These are phyloP conservation scores for Pelmatolapia mariae DNA, from an alignment of 2,113 vertebrate genomes.

Conservation along the genomic window DNA sequence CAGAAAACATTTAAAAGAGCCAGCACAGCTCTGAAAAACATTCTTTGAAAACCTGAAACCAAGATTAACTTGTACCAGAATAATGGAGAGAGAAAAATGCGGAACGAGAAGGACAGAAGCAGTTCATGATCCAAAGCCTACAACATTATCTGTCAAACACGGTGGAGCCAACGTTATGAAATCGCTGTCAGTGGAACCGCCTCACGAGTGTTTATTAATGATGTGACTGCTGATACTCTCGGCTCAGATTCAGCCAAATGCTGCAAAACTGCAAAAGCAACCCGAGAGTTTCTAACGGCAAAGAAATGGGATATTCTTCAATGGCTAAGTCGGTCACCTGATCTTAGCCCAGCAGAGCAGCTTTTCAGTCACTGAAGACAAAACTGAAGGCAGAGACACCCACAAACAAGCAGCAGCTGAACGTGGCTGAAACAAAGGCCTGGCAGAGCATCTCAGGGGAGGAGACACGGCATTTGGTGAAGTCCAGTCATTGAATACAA, in stretches of 20 bases:
- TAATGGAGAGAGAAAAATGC: not conserved
- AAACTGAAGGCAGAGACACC: not conserved
- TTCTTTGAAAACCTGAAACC: not conserved
- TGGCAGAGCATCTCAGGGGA: not conserved
- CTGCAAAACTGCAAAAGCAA: not conserved
- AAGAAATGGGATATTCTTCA: not conserved
- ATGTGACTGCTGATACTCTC: not conserved
- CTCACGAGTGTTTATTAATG: not conserved
- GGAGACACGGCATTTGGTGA: not conserved
- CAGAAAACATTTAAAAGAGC: not conserved
- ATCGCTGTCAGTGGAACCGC: not conserved
- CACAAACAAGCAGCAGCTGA: not conserved
- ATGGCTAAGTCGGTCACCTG: not conserved
- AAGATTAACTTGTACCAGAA: not conserved
- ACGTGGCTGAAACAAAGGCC: not conserved
- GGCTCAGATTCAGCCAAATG: not conserved
- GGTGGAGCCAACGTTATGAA: not conserved
- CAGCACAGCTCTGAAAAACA: not conserved
- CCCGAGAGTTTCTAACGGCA: not conserved
- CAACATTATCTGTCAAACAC: not conserved
- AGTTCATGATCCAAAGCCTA: not conserved
- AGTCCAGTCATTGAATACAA: not conserved
- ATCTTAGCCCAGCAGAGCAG: not conserved
- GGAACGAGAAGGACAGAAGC: not conserved
- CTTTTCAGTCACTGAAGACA: not conserved